Conservation (phyloP, 2,888 invertebrate genomes). For the Agrotis ipsilon region DNA sequence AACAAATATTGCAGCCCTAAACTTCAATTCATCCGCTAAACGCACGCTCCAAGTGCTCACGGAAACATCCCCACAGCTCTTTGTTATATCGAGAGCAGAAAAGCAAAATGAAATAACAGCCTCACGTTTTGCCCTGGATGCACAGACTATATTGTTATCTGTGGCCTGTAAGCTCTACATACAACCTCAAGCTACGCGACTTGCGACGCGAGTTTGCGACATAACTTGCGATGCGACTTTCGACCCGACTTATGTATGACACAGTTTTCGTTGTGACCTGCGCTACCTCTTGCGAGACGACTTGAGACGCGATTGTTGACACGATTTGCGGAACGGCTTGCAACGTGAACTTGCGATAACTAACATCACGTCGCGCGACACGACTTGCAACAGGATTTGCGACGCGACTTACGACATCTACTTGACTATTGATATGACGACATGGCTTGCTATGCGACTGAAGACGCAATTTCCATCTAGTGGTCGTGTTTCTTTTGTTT, state of each 20-base stretch:
- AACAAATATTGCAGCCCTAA: not conserved
- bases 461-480: too few species aligned
- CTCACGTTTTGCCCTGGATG: slow-evolving; percentile 23
- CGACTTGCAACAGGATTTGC: not conserved
- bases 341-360: not conserved
- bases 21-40: slow-evolving; percentile 6
- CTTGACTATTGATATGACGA: not conserved
- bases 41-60: slow-evolving; percentile 5
- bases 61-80: slow-evolving; percentile 18
- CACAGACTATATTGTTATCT: slow-evolving; percentile 18
- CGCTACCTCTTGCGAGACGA: too few species aligned
- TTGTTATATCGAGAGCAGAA: slow-evolving; percentile 32
- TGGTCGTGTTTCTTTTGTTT: too few species aligned
- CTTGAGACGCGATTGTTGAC: too few species aligned
- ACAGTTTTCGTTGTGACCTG: too few species aligned
- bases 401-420: not conserved
- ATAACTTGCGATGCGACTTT: not conserved
- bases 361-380: not conserved
- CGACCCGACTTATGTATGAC: too few species aligned
- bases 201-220: not conserved
- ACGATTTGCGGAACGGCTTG: not conserved
- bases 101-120: slow-evolving; percentile 27
- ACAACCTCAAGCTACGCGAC: not conserved
- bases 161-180: not conserved
- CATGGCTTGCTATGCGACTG: not conserved